Percentiles rank a stretch among this genome's conserved stretches.
These are phyloP conservation scores for Melanargia galathea DNA, from an alignment of 2,888 invertebrate species.

Conservation along the genomic window DNA sequence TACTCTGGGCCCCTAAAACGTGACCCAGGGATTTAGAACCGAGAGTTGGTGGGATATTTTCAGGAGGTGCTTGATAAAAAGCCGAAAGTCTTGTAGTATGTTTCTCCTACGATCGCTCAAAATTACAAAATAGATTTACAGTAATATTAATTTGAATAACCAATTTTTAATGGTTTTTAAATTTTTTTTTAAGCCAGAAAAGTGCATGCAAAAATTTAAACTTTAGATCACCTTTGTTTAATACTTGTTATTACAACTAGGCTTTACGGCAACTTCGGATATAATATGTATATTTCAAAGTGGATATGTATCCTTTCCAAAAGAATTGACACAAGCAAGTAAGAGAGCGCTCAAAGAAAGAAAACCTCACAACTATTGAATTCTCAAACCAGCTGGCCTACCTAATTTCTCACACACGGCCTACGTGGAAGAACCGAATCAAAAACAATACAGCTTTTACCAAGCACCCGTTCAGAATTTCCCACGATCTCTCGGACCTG, in stretches of 20 bases:
- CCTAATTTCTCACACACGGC: not conserved
- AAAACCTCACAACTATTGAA: no score
- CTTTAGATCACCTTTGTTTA: no score
- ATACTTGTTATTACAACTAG: no score
- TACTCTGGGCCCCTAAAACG: slow-evolving; percentile 38
- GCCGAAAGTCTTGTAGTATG: not conserved
- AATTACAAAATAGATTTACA: not conserved
- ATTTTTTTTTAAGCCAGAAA: no score
- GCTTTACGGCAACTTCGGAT: no score
- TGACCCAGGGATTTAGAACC: slow-evolving; percentile 28
- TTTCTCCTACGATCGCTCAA: not conserved
- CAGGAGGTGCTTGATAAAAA: not conserved
- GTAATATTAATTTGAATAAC: no score
- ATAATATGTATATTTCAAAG: no score
- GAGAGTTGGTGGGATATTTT: not conserved
- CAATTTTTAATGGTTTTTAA: no score
- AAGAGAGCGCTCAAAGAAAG: no score
- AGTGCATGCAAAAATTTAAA: no score
- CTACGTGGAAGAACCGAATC: not conserved
- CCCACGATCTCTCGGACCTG: not conserved
- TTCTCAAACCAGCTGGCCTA: not conserved
- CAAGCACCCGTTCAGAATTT: not conserved
- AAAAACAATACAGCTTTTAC: not conserved
- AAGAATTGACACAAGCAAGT: no score
- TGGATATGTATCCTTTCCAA: no score